Evolutionary conservation across 2,888 invertebrate genomes (phyloP).

Genomic region (Rapana venosa): DNA sequence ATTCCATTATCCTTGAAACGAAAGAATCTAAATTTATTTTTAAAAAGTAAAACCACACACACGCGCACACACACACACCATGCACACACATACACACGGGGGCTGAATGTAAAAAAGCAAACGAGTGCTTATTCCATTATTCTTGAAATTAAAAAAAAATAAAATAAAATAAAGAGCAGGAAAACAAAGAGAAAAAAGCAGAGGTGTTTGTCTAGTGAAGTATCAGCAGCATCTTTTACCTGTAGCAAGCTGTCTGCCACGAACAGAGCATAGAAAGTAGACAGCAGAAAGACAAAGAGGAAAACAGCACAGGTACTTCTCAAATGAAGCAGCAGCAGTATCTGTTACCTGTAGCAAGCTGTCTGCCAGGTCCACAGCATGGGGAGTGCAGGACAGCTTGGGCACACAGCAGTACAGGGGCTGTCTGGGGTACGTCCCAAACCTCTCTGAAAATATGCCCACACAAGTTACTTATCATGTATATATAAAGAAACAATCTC

Average conservation of each 20-base stretch:
- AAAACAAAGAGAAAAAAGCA: not conserved
- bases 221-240: slow-evolving; percentile 68
- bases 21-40: no score
- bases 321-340: slow-evolving; percentile 29
- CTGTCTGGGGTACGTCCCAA: slow-evolving; percentile 67
- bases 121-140: no score
- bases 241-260: slow-evolving; percentile 90
- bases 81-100: no score
- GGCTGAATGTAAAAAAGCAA: no score
- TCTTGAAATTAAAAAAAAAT: not conserved
- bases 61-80: no score
- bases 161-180: not conserved
- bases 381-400: slow-evolving; percentile 90
- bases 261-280: slow-evolving; percentile 91
- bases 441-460: slow-evolving; percentile 67
- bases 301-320: not conserved
- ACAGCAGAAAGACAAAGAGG: slow-evolving; percentile 79
- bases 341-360: slow-evolving; percentile 84
- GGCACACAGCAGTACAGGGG: slow-evolving; percentile 83
- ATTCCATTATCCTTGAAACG: no score
- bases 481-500: no score
- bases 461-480: no score
- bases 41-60: not conserved
- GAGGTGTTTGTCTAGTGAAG: not conserved
- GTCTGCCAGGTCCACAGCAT: slow-evolving; percentile 92